phyloP scores from a whole-genome alignment of 1,140 invertebrate genomes.

The Drosophila busckii region DNA sequence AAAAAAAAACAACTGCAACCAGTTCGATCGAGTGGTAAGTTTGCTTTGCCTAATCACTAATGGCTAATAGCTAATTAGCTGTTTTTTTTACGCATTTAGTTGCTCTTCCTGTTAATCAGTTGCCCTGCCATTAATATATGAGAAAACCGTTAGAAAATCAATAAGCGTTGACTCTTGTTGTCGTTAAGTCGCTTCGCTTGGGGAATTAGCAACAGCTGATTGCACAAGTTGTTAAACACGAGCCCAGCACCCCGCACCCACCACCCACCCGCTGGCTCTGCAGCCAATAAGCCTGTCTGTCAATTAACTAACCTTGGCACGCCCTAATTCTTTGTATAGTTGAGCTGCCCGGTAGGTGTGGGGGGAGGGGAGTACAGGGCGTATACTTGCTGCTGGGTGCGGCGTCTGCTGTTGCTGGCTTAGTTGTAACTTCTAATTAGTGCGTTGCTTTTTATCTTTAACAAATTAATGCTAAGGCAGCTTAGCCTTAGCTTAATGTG shows the following conservation, averaged over 20 bases:
- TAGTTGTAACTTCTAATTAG: too few relatives aligned
- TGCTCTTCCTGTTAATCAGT: conserved; percentile 17
- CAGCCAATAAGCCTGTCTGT: conserved; percentile 4
- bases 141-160: conserved; percentile 48
- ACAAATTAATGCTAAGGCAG: too few relatives aligned
- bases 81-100: conserved; percentile 1
- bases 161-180: conserved; percentile 54
- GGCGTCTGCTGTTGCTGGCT: neutral
- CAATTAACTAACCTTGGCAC: conserved; percentile 61
- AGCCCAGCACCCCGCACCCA: neutral
- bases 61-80: conserved; percentile 35
- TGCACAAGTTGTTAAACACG: conserved; percentile 57
- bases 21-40: conserved; percentile 31
- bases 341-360: neutral
- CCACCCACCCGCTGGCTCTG: too few relatives aligned
- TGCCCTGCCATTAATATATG: neutral
- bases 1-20: neutral
- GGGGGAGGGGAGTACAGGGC: too few relatives aligned
- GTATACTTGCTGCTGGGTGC: conserved; percentile 4
- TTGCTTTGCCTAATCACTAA: conserved; percentile 20
- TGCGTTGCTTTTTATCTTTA: too few relatives aligned
- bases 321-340: conserved; percentile 14
- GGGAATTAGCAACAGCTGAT: conserved; percentile 71
- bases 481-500: too few relatives aligned
- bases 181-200: conserved; percentile 7